Conservation (phyloP, 1,140 invertebrate genomes). For the Penaeus indicus region DNA sequence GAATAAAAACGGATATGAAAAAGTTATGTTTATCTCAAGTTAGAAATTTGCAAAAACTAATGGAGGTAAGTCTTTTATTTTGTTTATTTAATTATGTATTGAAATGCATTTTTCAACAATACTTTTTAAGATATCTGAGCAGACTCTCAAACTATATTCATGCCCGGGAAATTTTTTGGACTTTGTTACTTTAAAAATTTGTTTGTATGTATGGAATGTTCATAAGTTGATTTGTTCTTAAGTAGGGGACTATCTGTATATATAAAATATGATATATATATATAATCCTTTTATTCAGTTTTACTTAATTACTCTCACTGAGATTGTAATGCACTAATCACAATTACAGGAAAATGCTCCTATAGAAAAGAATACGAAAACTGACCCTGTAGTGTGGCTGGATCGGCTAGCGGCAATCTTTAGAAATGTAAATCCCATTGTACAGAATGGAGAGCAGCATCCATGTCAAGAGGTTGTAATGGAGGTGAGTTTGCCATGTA, state of each 20-base stretch:
- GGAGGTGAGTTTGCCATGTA: constrained; percentile 50
- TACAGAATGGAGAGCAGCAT: constrained; percentile 77
- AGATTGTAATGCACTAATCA: neutral
- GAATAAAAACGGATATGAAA: constrained; percentile 80
- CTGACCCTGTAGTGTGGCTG: constrained; percentile 92
- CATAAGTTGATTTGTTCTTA: no score
- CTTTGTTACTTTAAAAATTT: no score
- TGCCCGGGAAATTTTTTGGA: no score
- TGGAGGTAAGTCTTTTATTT: constrained; percentile 55
- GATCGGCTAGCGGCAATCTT: constrained; percentile 93
- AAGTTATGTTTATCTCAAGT: constrained; percentile 85
- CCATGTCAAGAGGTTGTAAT: constrained; percentile 85
- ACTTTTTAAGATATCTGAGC: no score
- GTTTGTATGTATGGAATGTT: no score
- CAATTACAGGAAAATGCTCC: constrained; percentile 52
- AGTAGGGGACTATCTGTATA: no score
- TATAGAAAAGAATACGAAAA: constrained; percentile 72
- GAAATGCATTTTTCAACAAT: no score
- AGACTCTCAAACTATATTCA: no score
- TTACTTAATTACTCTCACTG: neutral
- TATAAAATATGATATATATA: no score
- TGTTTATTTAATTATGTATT: neutral
- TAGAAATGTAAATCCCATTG: constrained; percentile 79
- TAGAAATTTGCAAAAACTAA: constrained; percentile 68
- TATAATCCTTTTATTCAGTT: neutral